These are phyloP conservation scores for Ormyrus thymus DNA, from an alignment of 2,888 invertebrate species.

Conservation along the genomic window DNA sequence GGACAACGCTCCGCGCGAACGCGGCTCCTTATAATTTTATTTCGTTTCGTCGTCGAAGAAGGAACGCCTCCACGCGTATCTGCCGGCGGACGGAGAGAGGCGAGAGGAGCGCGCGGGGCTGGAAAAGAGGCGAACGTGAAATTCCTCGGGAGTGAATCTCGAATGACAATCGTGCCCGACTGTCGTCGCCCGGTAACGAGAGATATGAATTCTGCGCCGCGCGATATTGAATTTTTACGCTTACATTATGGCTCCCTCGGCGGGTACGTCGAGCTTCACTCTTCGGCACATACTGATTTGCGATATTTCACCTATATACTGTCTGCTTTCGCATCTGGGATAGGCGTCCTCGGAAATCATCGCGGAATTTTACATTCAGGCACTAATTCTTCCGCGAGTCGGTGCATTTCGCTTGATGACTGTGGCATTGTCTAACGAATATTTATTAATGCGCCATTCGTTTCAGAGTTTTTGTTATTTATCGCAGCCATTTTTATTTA, in stretches of 20 bases:
- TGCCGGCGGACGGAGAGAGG: not conserved
- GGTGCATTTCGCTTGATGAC: too few relatives aligned
- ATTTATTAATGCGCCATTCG: too few relatives aligned
- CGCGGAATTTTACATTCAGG: too few relatives aligned
- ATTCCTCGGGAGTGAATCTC: slow-evolving; percentile 27
- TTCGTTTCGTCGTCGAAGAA: slow-evolving; percentile 7
- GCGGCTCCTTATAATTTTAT: slow-evolving; percentile 37
- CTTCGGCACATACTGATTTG: slow-evolving; percentile 18
- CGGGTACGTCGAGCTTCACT: not conserved
- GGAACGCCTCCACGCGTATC: not conserved
- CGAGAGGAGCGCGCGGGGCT: not conserved
- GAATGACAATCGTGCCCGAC: slow-evolving; percentile 7
- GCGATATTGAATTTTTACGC: slow-evolving; percentile 42
- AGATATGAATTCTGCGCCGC: slow-evolving; percentile 32
- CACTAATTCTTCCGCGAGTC: too few relatives aligned
- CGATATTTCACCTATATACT: slow-evolving; percentile 6
- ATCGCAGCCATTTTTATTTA: too few relatives aligned
- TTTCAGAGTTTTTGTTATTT: too few relatives aligned
- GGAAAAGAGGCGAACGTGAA: not conserved
- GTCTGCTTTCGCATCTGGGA: not conserved
- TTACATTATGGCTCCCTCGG: slow-evolving; percentile 28
- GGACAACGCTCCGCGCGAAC: not conserved
- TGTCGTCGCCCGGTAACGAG: slow-evolving; percentile 33
- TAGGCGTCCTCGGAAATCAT: not conserved
- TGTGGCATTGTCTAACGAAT: too few relatives aligned